phyloP scores from a whole-genome alignment of 2,797 vertebrate species.

The Antennarius maculatus region DNA sequence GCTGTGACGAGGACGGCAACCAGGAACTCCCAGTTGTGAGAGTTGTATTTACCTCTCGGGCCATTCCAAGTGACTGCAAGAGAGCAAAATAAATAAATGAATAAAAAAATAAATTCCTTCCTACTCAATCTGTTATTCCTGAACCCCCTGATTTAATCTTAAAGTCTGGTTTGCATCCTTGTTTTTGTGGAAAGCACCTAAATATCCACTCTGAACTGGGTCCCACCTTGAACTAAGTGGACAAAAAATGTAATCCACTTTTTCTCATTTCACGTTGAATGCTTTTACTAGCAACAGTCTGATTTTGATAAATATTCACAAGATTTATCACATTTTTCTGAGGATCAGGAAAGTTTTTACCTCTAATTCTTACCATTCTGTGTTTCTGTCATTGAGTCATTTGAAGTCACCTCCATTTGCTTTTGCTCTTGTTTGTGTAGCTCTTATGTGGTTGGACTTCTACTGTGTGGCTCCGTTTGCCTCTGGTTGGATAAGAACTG shows the following conservation, averaged over 20 bases:
- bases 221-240: too few relatives aligned
- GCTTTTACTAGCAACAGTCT: not conserved
- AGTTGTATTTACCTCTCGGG: not conserved
- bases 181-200: constrained; percentile 16
- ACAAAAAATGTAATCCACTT: too few relatives aligned
- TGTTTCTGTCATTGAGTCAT: constrained; percentile 1
- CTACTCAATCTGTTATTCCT: not conserved
- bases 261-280: too few relatives aligned
- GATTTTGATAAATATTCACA: not conserved
- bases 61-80: constrained; percentile 67
- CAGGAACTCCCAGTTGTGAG: constrained; percentile 86
- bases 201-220: not conserved
- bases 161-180: not conserved
- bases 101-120: not conserved
- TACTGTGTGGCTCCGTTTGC: constrained; percentile 28
- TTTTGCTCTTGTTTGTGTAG: constrained; percentile 30
- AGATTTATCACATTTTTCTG: too few relatives aligned
- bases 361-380: constrained; percentile 60
- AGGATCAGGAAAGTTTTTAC: not conserved
- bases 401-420: constrained; percentile 54
- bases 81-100: constrained; percentile 15
- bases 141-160: not conserved
- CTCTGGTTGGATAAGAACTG: constrained; percentile 31
- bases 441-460: constrained; percentile 28
- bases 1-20: constrained; percentile 85